Evolutionary conservation across 2,888 invertebrate species (phyloP).

Genomic region (Cerastis rubricosa): DNA sequence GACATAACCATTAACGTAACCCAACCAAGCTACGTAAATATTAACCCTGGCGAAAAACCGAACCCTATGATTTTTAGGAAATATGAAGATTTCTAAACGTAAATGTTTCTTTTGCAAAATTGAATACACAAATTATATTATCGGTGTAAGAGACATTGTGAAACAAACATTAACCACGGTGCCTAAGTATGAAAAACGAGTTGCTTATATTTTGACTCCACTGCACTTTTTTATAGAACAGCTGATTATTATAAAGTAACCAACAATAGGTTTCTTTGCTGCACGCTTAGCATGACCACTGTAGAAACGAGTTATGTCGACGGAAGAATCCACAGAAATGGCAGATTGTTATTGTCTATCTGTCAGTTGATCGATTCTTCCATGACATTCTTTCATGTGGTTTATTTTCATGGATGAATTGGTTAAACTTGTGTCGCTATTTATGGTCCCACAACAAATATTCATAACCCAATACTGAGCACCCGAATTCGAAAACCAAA

Average conservation of each 20-base stretch:
- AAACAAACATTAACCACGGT: neutral
- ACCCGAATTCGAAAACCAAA: neutral
- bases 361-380: too few species aligned
- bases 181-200: neutral
- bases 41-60: conserved; percentile 1
- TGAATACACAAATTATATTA: neutral
- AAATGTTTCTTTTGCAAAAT: neutral
- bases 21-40: neutral
- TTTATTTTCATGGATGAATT: too few species aligned
- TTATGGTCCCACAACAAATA: neutral
- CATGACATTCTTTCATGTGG: too few species aligned
- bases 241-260: neutral
- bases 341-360: too few species aligned
- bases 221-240: neutral
- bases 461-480: neutral
- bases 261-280: too few species aligned
- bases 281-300: too few species aligned
- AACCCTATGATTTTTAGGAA: neutral
- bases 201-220: neutral
- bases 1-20: conserved; percentile 5
- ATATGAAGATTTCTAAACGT: neutral
- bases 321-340: too few species aligned
- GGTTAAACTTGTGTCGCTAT: neutral
- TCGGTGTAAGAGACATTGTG: neutral
- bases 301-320: too few species aligned